Evolutionary conservation across 2,113 vertebrate species (phyloP), one percentile per base, ranked within the genome.

Genomic region (Hyla sarda): DNA sequence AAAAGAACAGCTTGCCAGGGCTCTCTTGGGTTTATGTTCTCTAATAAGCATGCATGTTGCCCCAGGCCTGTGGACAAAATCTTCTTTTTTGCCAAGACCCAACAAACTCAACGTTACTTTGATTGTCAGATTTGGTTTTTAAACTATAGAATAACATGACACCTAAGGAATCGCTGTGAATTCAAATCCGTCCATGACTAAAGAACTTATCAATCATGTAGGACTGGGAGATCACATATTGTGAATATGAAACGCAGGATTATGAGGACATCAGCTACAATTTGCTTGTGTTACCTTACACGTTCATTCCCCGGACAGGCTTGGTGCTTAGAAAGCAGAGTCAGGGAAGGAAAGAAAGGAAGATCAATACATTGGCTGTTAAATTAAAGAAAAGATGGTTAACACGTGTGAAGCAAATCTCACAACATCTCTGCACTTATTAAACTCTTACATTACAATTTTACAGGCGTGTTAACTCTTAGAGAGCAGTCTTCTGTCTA

Each of bases 31-130:
- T 11, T 88, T 87, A 0, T 87, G 88, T 89, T 92, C 90, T 85
- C 91, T 90, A 91, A 90, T 91, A 90, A 91, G 92, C 88, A 90
- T 90, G 90, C 90, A 92, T 89, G 88, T 87, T 89, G 93, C 93
- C 91, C 0, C 77, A 88, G 92, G 93, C 92, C 45, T 32, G 88
- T 89, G 91, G 90, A 87, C 89, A 86, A 89, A 88, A 89, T 89
- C 89, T 78, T 89, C 87, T 88, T 89, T 90, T 89, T 90, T 60
- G 41, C 9, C 89, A 84, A 91, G 88, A 87, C 86, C 89, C 88
- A 84, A 82, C 88, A 91, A 90, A 91, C 89, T 90, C 89, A 89
- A 88, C 89, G 83, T 89, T 92, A 83, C 48, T 85, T 88, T 88
- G 90, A 90, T 87, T 90, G 89, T 90, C 91, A 92, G 88, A 52